A percentile compares a stretch with the other conserved stretches of the same genome.
phyloP scores from a whole-genome alignment of 2,113 vertebrate species.

The Chauna torquata region DNA sequence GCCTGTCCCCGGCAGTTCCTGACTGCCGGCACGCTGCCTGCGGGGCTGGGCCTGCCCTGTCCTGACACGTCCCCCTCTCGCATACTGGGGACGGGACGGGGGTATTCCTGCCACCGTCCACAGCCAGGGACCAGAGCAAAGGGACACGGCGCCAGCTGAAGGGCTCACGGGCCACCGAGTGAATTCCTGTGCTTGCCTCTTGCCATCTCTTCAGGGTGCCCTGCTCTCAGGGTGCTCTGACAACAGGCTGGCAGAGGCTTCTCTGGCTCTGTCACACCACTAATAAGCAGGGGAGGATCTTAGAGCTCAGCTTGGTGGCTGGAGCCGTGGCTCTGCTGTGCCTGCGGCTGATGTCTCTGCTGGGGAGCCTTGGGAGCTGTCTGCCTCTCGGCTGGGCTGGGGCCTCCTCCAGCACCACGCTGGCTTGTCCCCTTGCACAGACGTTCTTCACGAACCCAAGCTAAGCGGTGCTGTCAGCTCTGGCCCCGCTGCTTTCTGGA shows the following conservation, averaged over 20 bases:
- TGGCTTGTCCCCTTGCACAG: neutral
- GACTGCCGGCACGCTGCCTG: neutral
- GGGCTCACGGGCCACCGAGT: rapidly evolving
- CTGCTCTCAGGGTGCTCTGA: neutral
- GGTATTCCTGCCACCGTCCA: rapidly evolving
- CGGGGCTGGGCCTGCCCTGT: neutral
- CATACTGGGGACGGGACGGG: neutral
- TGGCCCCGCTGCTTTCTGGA: neutral
- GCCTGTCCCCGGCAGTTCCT: neutral
- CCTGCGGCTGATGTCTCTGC: neutral
- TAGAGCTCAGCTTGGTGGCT: neutral
- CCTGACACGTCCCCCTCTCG: neutral
- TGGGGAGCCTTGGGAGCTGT: neutral
- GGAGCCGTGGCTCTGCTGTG: neutral
- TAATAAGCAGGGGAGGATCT: neutral
- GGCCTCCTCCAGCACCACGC: neutral
- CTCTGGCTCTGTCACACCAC: neutral
- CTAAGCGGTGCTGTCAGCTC: neutral
- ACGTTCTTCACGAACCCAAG: neutral
- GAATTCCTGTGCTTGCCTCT: neutral
- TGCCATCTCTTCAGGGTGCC: rapidly evolving
- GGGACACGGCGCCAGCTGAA: rapidly evolving
- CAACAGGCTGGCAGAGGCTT: neutral
- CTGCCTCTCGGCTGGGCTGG: neutral
- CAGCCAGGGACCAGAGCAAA: neutral